phyloP scores from a whole-genome alignment of 2,797 vertebrate species.

The Miichthys miiuy region DNA sequence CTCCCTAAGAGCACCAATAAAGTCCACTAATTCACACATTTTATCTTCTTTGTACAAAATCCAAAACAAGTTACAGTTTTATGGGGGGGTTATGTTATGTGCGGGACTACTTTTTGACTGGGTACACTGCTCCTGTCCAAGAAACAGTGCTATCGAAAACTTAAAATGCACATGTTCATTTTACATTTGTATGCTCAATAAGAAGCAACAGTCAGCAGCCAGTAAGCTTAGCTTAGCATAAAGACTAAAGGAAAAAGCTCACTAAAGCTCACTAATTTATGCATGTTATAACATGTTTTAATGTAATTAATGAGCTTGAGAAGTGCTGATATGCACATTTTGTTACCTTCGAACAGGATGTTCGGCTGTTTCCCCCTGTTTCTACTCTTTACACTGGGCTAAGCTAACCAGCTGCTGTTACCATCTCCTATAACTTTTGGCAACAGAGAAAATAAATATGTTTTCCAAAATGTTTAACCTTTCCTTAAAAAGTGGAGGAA shows the following conservation, averaged over 20 bases:
- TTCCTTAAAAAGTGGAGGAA: constrained; percentile 2
- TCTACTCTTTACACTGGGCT: neutral
- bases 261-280: neutral
- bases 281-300: too few species aligned
- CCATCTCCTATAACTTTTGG: neutral
- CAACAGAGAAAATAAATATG: neutral
- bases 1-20: neutral
- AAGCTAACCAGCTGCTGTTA: neutral
- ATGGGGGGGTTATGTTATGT: too few species aligned
- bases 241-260: neutral
- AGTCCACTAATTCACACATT: neutral
- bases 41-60: neutral
- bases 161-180: neutral
- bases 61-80: neutral
- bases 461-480: neutral
- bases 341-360: neutral
- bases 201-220: neutral
- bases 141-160: neutral
- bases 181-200: neutral
- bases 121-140: neutral
- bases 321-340: neutral
- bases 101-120: neutral
- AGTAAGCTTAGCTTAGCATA: neutral
- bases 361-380: neutral
- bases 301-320: neutral